These are phyloP conservation scores for Morpho helenor DNA, from an alignment of 2,888 invertebrate species.

Conservation along the genomic window DNA sequence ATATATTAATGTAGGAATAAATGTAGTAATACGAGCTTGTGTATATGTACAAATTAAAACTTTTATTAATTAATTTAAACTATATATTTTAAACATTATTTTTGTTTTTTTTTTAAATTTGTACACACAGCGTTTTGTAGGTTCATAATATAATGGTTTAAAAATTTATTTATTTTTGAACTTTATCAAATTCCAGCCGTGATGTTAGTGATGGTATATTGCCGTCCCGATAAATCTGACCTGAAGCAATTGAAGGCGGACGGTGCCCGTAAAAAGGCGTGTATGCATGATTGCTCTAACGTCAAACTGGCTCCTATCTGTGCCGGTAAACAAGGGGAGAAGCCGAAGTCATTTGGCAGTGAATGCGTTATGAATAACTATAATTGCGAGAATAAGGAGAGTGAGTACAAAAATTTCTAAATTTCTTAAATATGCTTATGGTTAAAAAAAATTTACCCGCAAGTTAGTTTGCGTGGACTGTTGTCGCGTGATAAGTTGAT, in stretches of 20 bases:
- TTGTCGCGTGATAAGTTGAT: too few relatives aligned
- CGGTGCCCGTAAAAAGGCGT: conserved; percentile 73
- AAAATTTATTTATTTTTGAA: not conserved
- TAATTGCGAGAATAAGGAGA: conserved; percentile 82
- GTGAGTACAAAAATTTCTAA: conserved; percentile 57
- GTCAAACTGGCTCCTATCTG: conserved; percentile 79
- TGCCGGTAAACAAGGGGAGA: conserved; percentile 79
- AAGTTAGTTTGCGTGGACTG: too few relatives aligned
- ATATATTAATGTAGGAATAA: too few relatives aligned
- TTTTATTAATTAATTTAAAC: too few relatives aligned
- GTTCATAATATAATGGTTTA: too few relatives aligned
- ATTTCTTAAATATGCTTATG: too few relatives aligned
- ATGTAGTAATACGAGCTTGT: too few relatives aligned
- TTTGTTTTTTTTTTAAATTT: too few relatives aligned
- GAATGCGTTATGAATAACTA: conserved; percentile 82
- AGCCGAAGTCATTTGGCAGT: conserved; percentile 80
- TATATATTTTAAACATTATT: too few relatives aligned
- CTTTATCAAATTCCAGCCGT: conserved; percentile 46
- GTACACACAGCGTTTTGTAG: too few relatives aligned
- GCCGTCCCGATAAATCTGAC: conserved; percentile 78
- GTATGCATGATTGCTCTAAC: conserved; percentile 73
- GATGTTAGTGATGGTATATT: conserved; percentile 58
- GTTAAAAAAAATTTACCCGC: too few relatives aligned
- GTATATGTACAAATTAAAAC: too few relatives aligned
- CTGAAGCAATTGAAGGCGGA: conserved; percentile 81